A percentile compares a stretch with the other conserved stretches of the same genome.
These are phyloP conservation scores for Drosophila putrida DNA, from an alignment of 2,888 invertebrate species.

Conservation along the genomic window DNA sequence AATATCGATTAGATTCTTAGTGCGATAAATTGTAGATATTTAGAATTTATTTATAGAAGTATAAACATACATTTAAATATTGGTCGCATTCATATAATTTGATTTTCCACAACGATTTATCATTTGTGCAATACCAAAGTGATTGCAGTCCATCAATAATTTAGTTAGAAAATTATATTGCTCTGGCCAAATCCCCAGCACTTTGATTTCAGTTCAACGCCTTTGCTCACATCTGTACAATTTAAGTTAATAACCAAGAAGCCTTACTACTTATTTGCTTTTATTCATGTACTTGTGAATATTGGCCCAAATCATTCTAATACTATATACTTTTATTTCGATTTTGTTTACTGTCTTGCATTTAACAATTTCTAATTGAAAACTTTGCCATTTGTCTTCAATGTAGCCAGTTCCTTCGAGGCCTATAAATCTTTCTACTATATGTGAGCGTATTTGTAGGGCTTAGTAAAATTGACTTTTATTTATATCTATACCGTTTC, in stretches of 20 bases:
- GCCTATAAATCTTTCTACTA: not conserved
- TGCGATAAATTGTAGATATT: constrained; percentile 37
- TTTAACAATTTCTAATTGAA: constrained; percentile 8
- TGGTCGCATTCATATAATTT: constrained; percentile 20
- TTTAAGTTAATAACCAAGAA: not conserved
- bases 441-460: not conserved
- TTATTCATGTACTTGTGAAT: constrained; percentile 36
- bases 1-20: constrained; percentile 31
- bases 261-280: constrained; percentile 4
- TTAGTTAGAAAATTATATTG: constrained; percentile 19
- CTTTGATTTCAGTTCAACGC: constrained; percentile 8
- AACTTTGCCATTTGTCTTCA: constrained; percentile 29
- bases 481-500: not conserved
- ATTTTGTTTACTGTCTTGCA: not conserved
- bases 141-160: constrained; percentile 4
- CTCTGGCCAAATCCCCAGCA: not conserved
- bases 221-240: constrained; percentile 11
- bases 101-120: constrained; percentile 17
- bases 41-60: constrained; percentile 19
- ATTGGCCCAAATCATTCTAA: constrained; percentile 1
- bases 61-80: not conserved
- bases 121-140: constrained; percentile 27
- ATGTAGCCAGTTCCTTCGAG: constrained; percentile 12
- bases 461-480: not conserved
- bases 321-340: not conserved